A percentile compares a stretch with the other conserved stretches of the same genome.
phyloP scores from a whole-genome alignment of 1,140 invertebrate species.

The Halyomorpha halys region DNA sequence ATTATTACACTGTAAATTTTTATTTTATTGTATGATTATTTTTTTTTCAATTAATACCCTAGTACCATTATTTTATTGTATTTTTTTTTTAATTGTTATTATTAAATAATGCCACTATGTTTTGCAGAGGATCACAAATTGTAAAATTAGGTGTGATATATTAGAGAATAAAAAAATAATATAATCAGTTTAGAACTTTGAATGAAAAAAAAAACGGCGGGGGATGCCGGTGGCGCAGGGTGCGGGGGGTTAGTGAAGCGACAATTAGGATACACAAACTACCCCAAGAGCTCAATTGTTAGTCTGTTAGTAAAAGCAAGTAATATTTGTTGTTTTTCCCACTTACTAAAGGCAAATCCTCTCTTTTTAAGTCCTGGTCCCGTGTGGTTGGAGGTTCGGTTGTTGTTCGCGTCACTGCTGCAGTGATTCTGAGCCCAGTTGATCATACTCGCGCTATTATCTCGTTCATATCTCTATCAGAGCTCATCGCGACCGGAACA shows the following conservation, averaged over 20 bases:
- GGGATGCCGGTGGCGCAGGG: slow-evolving; percentile 9
- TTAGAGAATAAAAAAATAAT: neutral
- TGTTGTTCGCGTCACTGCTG: slow-evolving; percentile 27
- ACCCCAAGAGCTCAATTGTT: slow-evolving; percentile 1
- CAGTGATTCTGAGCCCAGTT: slow-evolving; percentile 27
- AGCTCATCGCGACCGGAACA: slow-evolving; percentile 1
- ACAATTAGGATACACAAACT: neutral
- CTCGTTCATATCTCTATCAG: slow-evolving; percentile 11
- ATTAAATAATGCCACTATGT: no score
- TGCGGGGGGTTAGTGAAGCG: slow-evolving; percentile 6
- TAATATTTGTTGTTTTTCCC: neutral
- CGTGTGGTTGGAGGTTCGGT: slow-evolving; percentile 18
- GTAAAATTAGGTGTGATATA: neutral
- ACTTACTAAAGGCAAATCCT: slow-evolving; percentile 25
- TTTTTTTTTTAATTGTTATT: no score
- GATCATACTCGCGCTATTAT: slow-evolving; percentile 22
- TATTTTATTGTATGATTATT: no score
- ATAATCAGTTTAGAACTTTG: neutral
- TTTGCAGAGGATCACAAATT: neutral
- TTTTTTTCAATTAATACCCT: no score
- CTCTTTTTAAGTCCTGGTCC: slow-evolving; percentile 22
- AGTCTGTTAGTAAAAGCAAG: slow-evolving; percentile 14
- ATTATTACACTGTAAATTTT: no score
- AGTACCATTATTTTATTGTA: no score
- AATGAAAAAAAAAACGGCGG: neutral